Conservation (phyloP, 2,113 vertebrate species). For the Canis aureus region DNA sequence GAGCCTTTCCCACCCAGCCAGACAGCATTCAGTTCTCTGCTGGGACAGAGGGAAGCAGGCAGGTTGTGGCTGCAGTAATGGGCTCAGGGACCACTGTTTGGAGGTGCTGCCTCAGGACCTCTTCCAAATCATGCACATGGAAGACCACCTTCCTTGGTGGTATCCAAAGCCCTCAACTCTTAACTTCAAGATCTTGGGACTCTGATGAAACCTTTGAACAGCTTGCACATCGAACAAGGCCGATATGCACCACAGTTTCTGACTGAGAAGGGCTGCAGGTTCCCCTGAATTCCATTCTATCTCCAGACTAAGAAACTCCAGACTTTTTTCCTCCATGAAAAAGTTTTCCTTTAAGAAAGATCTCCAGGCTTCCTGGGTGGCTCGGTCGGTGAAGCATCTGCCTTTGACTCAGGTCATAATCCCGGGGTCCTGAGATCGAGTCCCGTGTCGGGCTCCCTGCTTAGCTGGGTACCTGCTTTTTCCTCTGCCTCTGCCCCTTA, state of each 20-base stretch:
- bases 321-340: not conserved
- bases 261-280: not conserved
- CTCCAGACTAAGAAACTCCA: not conserved
- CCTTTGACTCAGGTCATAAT: not conserved
- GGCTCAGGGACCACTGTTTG: not conserved
- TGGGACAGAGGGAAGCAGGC: not conserved
- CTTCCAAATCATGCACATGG: not conserved
- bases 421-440: not conserved
- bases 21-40: not conserved
- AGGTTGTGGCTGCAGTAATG: not conserved
- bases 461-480: not conserved
- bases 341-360: not conserved
- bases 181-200: not conserved
- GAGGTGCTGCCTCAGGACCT: not conserved
- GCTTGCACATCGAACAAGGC: not conserved
- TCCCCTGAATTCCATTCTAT: not conserved
- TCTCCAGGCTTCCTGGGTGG: not conserved
- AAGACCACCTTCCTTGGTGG: not conserved
- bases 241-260: not conserved
- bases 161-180: not conserved
- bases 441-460: too few relatives aligned
- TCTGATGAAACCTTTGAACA: not conserved
- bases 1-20: not conserved
- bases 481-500: not conserved
- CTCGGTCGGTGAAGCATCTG: not conserved